Percentiles rank a stretch among this genome's conserved stretches.
Evolutionary conservation across 53 echinoderm and acorn worm genomes (phyloP).

Genomic region (Antedon mediterranea): DNA sequence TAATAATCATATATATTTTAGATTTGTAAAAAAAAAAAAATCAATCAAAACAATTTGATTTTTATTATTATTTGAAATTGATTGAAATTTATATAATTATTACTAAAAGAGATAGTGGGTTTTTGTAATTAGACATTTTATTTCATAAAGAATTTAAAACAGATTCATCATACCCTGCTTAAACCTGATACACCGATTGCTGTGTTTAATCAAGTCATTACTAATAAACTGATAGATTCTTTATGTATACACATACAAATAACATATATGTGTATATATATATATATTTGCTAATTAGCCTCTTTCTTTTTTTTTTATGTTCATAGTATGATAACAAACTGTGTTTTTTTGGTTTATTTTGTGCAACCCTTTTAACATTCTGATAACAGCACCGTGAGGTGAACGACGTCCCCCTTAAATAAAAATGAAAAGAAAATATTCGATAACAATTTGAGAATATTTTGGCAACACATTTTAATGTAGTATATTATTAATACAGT

Average conservation of each 20-base stretch:
- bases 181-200: neutral
- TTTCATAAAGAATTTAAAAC: too few species aligned
- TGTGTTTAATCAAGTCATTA: neutral
- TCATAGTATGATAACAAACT: neutral
- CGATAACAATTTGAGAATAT: neutral
- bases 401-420: neutral
- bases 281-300: neutral
- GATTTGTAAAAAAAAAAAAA: too few species aligned
- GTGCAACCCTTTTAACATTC: neutral
- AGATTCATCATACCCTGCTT: neutral
- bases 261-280: neutral
- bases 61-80: too few species aligned
- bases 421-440: neutral
- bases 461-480: neutral
- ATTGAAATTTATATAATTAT: too few species aligned
- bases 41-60: too few species aligned
- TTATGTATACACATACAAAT: neutral
- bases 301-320: neutral
- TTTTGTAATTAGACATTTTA: too few species aligned
- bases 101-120: too few species aligned
- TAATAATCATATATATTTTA: too few species aligned
- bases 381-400: neutral
- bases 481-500: too few species aligned
- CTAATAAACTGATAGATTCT: neutral
- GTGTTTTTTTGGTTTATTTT: slow-evolving; percentile 1